Evolutionary conservation across 2,888 invertebrate species (phyloP).

Genomic region (Loripinus fragilis): DNA sequence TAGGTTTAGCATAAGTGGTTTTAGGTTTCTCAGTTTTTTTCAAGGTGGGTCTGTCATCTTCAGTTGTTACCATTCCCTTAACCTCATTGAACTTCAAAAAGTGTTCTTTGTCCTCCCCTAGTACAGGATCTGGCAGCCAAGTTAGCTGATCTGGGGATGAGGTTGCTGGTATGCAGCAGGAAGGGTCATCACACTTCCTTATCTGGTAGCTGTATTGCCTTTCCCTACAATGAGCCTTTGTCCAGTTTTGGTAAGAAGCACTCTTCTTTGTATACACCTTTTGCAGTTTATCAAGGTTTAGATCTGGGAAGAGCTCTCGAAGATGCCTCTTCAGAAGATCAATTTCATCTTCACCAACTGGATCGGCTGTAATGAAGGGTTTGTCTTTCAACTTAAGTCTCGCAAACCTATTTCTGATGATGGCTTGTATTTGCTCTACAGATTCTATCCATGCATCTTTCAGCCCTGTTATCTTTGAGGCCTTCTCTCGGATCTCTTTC

Average conservation of each 20-base stretch:
- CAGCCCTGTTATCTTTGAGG: slow-evolving; percentile 25
- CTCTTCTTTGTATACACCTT: slow-evolving; percentile 30
- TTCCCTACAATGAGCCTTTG: slow-evolving; percentile 27
- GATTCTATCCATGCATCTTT: slow-evolving; percentile 22
- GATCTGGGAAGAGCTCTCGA: slow-evolving; percentile 33
- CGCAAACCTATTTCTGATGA: slow-evolving; percentile 31
- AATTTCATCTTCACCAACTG: slow-evolving; percentile 35
- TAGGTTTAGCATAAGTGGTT: not conserved
- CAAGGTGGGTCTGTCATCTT: slow-evolving; percentile 24
- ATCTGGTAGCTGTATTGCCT: slow-evolving; percentile 28
- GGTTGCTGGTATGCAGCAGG: slow-evolving; percentile 21
- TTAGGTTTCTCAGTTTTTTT: not conserved
- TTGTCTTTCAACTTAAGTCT: slow-evolving; percentile 42
- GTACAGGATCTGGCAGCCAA: slow-evolving; percentile 46
- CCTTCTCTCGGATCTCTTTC: slow-evolving; percentile 18
- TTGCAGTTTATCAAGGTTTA: slow-evolving; percentile 29
- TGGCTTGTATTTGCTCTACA: slow-evolving; percentile 25
- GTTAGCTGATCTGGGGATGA: slow-evolving; percentile 11
- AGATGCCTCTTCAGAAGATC: slow-evolving; percentile 28
- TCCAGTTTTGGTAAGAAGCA: slow-evolving; percentile 26
- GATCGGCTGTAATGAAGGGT: slow-evolving; percentile 24
- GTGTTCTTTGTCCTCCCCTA: slow-evolving; percentile 23
- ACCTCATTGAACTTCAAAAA: slow-evolving; percentile 17
- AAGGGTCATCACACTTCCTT: slow-evolving; percentile 26
- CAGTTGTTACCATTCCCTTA: slow-evolving; percentile 18